These are phyloP conservation scores for Vesta saturnalis DNA, from an alignment of 2,888 invertebrate genomes.

Conservation along the genomic window DNA sequence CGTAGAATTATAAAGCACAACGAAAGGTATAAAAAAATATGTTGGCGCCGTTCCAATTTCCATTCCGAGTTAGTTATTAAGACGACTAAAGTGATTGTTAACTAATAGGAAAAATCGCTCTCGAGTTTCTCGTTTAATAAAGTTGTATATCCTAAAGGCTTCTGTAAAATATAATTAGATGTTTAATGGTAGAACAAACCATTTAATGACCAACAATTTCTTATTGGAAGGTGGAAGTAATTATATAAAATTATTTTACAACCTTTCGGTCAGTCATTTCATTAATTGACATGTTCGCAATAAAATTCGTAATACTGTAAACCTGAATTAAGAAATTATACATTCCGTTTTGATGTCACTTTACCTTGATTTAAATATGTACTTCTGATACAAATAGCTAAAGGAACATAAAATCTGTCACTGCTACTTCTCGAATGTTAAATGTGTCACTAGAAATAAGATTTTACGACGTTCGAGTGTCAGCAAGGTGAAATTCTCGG, in stretches of 20 bases:
- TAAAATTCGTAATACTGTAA: not conserved
- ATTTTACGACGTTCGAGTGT: not conserved
- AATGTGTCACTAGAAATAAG: conserved; percentile 6
- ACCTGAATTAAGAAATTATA: not conserved
- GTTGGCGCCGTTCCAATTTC: conserved; percentile 22
- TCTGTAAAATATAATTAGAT: conserved; percentile 5
- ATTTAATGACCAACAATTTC: not conserved
- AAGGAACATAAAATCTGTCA: conserved; percentile 6
- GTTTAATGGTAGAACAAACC: conserved; percentile 4
- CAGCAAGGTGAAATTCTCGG: not conserved
- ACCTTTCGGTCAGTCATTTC: not conserved
- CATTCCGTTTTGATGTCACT: not conserved
- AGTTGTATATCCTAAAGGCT: conserved; percentile 9
- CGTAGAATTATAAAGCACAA: conserved; percentile 1
- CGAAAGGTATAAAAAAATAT: conserved; percentile 6
- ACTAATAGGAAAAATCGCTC: conserved; percentile 1
- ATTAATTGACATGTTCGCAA: not conserved
- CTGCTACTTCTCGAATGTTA: not conserved
- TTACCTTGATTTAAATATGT: not conserved
- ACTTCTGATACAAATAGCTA: not conserved
- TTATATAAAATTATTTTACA: not conserved
- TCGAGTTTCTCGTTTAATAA: not conserved
- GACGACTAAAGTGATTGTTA: conserved; percentile 7
- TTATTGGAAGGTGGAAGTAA: not conserved
- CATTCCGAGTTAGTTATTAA: conserved; percentile 3